Evolutionary conservation across 2,888 invertebrate species (phyloP).

Genomic region (Aspidapion aeneum): DNA sequence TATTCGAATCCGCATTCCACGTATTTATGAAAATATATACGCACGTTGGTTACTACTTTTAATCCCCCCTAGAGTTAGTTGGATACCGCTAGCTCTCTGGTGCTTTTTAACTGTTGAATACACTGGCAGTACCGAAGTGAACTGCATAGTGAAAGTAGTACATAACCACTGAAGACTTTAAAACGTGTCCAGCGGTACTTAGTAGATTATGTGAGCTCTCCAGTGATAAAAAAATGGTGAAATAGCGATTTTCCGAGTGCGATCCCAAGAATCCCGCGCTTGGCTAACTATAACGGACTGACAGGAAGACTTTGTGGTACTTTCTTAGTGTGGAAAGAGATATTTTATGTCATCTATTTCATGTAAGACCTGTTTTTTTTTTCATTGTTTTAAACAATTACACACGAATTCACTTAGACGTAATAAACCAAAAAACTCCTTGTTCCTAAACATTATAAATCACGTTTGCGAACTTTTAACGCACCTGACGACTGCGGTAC

Average conservation of each 20-base stretch:
- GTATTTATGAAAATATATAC: conserved; percentile 8
- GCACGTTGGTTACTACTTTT: conserved; percentile 4
- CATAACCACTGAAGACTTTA: conserved; percentile 10
- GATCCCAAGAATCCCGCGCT: neutral
- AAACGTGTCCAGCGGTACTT: conserved; percentile 10
- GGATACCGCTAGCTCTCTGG: conserved; percentile 40
- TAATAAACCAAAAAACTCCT: neutral
- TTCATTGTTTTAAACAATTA: conserved; percentile 1
- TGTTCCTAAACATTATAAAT: too few relatives aligned
- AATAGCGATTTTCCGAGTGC: neutral
- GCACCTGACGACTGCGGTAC: neutral
- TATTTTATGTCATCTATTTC: neutral
- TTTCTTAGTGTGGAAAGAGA: neutral
- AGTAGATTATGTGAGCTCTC: conserved; percentile 14
- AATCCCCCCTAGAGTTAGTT: conserved; percentile 26
- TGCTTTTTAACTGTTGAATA: conserved; percentile 39
- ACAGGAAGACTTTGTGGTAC: neutral
- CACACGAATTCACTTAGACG: neutral
- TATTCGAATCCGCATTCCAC: conserved; percentile 8
- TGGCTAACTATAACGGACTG: neutral
- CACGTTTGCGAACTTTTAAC: neutral
- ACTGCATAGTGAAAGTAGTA: conserved; percentile 37
- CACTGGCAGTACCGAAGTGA: conserved; percentile 35
- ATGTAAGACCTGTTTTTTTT: conserved; percentile 2
- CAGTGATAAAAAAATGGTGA: conserved; percentile 11